Percentiles rank a stretch among this genome's conserved stretches.
Conservation (phyloP, 2,888 invertebrate species). For the Dolomedes plantarius region DNA sequence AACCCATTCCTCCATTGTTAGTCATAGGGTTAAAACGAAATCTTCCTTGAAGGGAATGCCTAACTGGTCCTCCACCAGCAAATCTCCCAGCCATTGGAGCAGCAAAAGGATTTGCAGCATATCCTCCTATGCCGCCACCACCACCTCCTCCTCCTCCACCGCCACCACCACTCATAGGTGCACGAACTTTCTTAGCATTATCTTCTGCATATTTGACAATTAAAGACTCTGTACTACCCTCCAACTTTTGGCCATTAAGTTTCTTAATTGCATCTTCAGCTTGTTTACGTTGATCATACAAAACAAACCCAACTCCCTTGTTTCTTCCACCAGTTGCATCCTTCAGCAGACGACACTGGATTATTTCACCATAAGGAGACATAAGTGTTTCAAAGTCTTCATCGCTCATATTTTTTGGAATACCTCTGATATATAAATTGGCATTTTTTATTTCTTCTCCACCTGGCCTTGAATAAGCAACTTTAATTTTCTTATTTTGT, state of each 20-base stretch:
- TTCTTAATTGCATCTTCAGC: slow-evolving; percentile 92
- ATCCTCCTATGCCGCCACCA: no score
- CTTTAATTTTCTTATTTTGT: slow-evolving; percentile 94
- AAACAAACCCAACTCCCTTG: slow-evolving; percentile 90
- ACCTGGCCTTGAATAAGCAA: slow-evolving; percentile 92
- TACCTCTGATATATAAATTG: slow-evolving; percentile 93
- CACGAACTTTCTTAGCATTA: slow-evolving; percentile 81
- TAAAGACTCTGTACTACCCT: slow-evolving; percentile 89
- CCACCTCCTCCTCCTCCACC: no score
- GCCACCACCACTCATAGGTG: slow-evolving; percentile 25
- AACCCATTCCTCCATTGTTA: slow-evolving; percentile 42
- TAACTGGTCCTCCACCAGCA: slow-evolving; percentile 58
- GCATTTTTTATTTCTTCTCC: slow-evolving; percentile 95
- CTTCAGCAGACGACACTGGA: slow-evolving; percentile 92
- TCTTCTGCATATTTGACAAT: slow-evolving; percentile 91
- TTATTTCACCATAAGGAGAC: slow-evolving; percentile 91
- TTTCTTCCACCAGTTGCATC: slow-evolving; percentile 92
- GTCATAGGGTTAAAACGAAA: slow-evolving; percentile 68
- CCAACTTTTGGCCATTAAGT: slow-evolving; percentile 86
- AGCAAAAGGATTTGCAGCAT: slow-evolving; percentile 27
- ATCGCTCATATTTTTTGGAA: slow-evolving; percentile 82
- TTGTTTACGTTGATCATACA: slow-evolving; percentile 89
- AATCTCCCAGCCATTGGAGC: slow-evolving; percentile 38
- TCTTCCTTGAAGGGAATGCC: slow-evolving; percentile 55
- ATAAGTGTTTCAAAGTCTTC: slow-evolving; percentile 90